Evolutionary conservation across 2,888 invertebrate genomes (phyloP).

Genomic region (Odontocerum albicorne): DNA sequence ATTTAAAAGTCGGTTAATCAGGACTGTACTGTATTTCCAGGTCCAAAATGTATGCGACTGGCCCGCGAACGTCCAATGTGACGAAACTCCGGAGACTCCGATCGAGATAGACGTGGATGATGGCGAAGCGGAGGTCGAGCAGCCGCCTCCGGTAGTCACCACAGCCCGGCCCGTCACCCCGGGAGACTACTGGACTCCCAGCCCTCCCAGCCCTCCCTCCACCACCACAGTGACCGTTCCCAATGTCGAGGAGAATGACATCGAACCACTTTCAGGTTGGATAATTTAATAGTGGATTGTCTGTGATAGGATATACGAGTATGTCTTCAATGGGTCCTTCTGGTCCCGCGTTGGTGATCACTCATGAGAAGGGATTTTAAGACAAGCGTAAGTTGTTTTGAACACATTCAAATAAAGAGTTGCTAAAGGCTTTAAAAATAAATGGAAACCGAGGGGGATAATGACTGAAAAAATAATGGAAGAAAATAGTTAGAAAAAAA

Average conservation of each 20-base stretch:
- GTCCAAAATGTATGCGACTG: slow-evolving; percentile 70
- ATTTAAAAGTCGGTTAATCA: not conserved
- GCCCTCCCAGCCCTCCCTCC: slow-evolving; percentile 30
- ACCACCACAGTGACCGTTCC: slow-evolving; percentile 40
- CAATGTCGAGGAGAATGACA: slow-evolving; percentile 38
- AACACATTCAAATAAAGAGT: too few relatives aligned
- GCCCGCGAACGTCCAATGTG: slow-evolving; percentile 67
- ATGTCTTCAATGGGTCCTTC: too few relatives aligned
- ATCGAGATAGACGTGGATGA: slow-evolving; percentile 10
- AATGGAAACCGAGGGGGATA: too few relatives aligned
- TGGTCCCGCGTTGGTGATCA: too few relatives aligned
- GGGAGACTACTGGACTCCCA: not conserved
- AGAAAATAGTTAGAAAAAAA: too few relatives aligned
- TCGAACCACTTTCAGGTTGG: slow-evolving; percentile 18
- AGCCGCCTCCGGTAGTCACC: not conserved
- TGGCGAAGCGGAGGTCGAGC: not conserved
- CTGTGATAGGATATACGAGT: too few relatives aligned
- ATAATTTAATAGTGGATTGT: too few relatives aligned
- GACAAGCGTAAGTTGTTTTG: too few relatives aligned
- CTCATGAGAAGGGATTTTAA: too few relatives aligned
- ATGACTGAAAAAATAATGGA: too few relatives aligned
- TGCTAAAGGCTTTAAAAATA: too few relatives aligned
- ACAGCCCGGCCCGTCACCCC: slow-evolving; percentile 14
- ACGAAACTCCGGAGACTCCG: slow-evolving; percentile 9
- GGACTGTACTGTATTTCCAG: slow-evolving; percentile 40